Conservation (phyloP, 2,797 vertebrate species). For the Spheniscus humboldti region DNA sequence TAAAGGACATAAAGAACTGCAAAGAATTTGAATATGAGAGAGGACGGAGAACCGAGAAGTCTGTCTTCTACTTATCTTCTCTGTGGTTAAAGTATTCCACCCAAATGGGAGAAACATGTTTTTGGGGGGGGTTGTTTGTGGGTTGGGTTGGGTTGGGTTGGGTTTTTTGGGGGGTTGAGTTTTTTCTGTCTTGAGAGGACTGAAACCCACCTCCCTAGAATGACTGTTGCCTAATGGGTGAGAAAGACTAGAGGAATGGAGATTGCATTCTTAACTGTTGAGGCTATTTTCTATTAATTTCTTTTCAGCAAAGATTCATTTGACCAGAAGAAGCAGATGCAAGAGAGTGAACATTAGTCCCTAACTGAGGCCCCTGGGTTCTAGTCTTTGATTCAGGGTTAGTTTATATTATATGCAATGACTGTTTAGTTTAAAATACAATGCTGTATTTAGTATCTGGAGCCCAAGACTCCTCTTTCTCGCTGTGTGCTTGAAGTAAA, state of each 20-base stretch:
- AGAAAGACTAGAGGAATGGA: not conserved
- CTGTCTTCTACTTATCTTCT: not conserved
- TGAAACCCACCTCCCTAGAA: not conserved
- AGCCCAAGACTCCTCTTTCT: not conserved
- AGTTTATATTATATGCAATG: not conserved
- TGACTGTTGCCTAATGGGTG: not conserved
- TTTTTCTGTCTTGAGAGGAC: not conserved
- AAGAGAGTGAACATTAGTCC: not conserved
- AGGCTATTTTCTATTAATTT: not conserved
- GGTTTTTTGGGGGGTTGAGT: not conserved
- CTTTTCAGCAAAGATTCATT: not conserved
- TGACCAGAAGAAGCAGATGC: not conserved
- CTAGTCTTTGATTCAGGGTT: not conserved
- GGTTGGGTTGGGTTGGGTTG: not conserved
- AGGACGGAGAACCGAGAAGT: not conserved
- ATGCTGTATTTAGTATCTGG: not conserved
- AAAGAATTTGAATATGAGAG: not conserved
- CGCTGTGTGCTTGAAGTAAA: not conserved
- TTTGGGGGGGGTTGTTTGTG: not conserved
- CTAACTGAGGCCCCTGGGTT: constrained; percentile 1
- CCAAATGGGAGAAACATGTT: not conserved
- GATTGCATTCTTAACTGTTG: not conserved
- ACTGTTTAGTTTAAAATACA: constrained; percentile 26
- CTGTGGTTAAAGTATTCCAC: not conserved
- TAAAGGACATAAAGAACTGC: not conserved